phyloP scores from a whole-genome alignment of 2,888 invertebrate genomes.

The Celastrina argiolus region DNA sequence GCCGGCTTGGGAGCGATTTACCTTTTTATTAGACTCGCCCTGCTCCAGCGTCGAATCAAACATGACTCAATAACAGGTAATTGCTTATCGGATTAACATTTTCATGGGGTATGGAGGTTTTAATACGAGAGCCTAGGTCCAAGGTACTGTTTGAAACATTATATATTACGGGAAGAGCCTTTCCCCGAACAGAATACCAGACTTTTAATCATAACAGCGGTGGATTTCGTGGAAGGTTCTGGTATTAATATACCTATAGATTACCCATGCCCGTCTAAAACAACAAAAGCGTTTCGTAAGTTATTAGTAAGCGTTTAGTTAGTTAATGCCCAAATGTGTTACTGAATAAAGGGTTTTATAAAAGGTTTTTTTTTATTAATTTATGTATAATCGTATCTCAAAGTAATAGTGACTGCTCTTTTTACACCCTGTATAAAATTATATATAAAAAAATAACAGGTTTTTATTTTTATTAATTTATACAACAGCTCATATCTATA shows the following conservation, averaged over 20 bases:
- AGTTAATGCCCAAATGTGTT: too few relatives aligned
- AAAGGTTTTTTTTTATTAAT: too few relatives aligned
- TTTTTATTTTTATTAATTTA: too few relatives aligned
- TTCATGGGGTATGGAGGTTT: neutral
- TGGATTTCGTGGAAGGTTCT: neutral
- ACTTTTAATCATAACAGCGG: neutral
- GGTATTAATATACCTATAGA: neutral
- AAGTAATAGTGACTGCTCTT: too few relatives aligned
- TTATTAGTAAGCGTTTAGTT: too few relatives aligned
- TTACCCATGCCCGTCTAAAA: neutral
- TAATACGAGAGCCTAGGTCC: too few relatives aligned
- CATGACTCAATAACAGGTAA: conserved; percentile 16
- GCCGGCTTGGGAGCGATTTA: conserved; percentile 10
- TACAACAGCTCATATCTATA: neutral
- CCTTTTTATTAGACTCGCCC: conserved; percentile 12
- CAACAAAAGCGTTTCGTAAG: neutral
- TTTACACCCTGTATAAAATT: too few relatives aligned
- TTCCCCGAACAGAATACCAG: neutral
- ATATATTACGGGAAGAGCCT: neutral
- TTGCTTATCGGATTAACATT: neutral
- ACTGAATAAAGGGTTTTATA: too few relatives aligned
- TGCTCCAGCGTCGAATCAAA: conserved; percentile 1
- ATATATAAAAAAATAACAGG: too few relatives aligned
- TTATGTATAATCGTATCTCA: too few relatives aligned
- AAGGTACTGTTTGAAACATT: neutral